Evolutionary conservation across 1,140 invertebrate genomes (phyloP), one percentile per base, ranked within the genome.

Genomic region (Macrosteles quadrilineatus): DNA sequence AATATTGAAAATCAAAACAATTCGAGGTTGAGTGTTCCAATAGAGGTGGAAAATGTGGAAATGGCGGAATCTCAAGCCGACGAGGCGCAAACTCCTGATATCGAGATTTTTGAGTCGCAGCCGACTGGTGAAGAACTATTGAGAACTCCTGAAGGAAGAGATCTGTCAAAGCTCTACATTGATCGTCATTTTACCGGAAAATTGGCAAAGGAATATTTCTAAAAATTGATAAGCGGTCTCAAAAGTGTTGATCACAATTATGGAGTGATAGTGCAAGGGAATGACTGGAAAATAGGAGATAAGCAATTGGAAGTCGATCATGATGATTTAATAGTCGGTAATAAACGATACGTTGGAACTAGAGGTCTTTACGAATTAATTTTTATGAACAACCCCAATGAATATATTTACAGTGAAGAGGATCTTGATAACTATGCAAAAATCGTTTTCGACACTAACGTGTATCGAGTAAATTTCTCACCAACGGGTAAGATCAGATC

Each of bases 321-420:
- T 9, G 57, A 62, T 62, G 57, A 31, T 62, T 9, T 62, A 25
- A 12, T 27, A 12, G 29, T 62, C 9, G 27, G 29, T 14, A 27
- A 19, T 12, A 31, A 29, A 27, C 4, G 29, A 12, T 62, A 62
- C 19, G 29, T 25, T 9, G 57, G 57, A 9, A 62, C 57, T 3
- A 6, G 3, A 4, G 57, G 57, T 4, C 30, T 62, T 6, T 62
- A 62, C 21, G 57, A 62, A 31, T 31, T 62, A 62, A 29, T 62
- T 2, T 12, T 62, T 30, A 62, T 29, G 30, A 27, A 31, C 27
- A 62, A 25, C 14, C 57, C 57, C 3, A 62, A 62, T 29, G 25
- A 29, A 2, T 27, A 31, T 62, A 30, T 29, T 6, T 62, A 62
- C 21, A 62, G 4, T 62, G 57, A 62, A 19, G 57, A 62, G 12